These are phyloP conservation scores for Cataglyphis altisquamis DNA, from an alignment of 2,888 invertebrate species.

Conservation along the genomic window DNA sequence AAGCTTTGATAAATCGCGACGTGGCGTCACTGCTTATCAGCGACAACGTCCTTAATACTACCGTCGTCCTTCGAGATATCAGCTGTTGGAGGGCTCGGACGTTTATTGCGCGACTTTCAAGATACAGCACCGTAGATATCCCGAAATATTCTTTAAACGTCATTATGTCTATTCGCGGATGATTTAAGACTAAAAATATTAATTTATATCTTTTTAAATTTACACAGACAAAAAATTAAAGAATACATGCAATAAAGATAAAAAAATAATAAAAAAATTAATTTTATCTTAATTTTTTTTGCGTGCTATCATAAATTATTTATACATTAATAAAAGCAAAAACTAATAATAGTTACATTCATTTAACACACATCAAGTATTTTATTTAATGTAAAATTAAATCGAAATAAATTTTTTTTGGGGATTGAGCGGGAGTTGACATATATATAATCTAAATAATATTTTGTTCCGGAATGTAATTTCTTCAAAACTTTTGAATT, in stretches of 20 bases:
- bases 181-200: not conserved
- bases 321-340: not conserved
- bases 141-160: not conserved
- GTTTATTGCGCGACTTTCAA: constrained; percentile 19
- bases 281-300: not conserved
- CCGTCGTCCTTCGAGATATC: constrained; percentile 29
- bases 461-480: not conserved
- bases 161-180: not conserved
- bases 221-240: not conserved
- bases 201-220: not conserved
- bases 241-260: not conserved
- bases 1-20: constrained; percentile 66
- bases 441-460: not conserved
- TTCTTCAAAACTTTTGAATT: constrained; percentile 4
- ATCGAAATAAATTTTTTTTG: not conserved
- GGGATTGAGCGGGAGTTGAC: no score
- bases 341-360: not conserved
- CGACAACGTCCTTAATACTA: constrained; percentile 58
- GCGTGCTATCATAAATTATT: not conserved
- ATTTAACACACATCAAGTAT: not conserved
- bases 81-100: not conserved
- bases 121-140: not conserved
- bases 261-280: not conserved
- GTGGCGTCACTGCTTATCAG: constrained; percentile 51
- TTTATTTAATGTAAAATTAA: not conserved